phyloP scores from a whole-genome alignment of 1,140 invertebrate genomes.

The Drosophila erecta region DNA sequence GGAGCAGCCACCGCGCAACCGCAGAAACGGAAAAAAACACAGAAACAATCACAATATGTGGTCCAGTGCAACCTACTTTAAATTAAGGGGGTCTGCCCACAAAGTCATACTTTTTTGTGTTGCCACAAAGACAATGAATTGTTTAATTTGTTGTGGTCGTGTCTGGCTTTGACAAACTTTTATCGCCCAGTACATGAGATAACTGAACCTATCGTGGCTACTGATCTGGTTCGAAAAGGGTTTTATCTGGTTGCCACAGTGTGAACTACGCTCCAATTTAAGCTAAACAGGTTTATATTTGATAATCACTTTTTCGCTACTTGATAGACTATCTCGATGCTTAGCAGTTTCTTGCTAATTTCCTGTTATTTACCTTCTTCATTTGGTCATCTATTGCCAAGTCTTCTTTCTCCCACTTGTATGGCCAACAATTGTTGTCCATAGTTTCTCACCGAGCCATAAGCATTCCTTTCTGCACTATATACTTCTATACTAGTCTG shows the following conservation, averaged over 20 bases:
- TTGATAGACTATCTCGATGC: too few species aligned
- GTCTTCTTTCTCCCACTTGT: too few species aligned
- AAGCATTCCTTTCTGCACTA: too few species aligned
- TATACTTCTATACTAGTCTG: too few species aligned
- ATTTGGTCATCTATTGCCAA: too few species aligned
- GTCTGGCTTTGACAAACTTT: conserved; percentile 47
- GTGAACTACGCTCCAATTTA: too few species aligned
- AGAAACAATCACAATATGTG: conserved; percentile 60
- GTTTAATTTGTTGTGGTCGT: conserved; percentile 61
- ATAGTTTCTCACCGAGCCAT: too few species aligned
- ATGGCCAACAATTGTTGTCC: too few species aligned
- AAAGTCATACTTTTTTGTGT: background rate
- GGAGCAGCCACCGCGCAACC: conserved; percentile 33
- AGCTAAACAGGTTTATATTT: background rate
- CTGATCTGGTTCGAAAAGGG: background rate
- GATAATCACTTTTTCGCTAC: too few species aligned
- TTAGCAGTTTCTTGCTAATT: too few species aligned
- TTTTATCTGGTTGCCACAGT: conserved; percentile 6
- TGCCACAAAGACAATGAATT: conserved; percentile 63
- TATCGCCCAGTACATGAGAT: conserved; percentile 16
- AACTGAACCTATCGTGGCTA: background rate
- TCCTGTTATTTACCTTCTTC: too few species aligned
- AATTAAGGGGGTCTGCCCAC: conserved; percentile 30
- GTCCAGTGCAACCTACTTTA: conserved; percentile 58
- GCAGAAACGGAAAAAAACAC: conserved; percentile 12